phyloP scores from a whole-genome alignment of 2,888 invertebrate species.

The Scaeva pyrastri region DNA sequence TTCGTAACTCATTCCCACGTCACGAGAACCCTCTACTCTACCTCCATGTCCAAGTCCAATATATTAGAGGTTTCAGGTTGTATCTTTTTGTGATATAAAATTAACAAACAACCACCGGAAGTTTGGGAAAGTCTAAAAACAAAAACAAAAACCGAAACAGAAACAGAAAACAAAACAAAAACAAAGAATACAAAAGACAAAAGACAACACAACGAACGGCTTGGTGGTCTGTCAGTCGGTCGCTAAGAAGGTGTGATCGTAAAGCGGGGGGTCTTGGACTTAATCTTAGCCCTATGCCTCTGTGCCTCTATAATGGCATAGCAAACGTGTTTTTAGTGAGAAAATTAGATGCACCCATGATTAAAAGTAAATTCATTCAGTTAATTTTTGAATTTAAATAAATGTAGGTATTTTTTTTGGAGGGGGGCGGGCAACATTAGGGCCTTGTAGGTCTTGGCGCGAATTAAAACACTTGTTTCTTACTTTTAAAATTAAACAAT shows the following conservation, averaged over 20 bases:
- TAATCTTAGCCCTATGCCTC: no score
- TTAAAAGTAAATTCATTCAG: conserved; percentile 29
- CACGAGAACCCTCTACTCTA: conserved; percentile 17
- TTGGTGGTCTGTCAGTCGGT: background rate
- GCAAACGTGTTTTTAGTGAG: conserved; percentile 37
- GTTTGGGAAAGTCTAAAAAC: conserved; percentile 24
- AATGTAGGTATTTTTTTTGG: conserved; percentile 10
- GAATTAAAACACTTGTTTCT: no score
- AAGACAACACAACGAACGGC: background rate
- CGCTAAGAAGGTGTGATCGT: conserved; percentile 13
- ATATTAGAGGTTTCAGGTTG: background rate
- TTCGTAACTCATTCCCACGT: conserved; percentile 48
- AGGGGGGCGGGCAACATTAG: background rate
- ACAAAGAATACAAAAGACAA: background rate
- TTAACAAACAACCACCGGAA: conserved; percentile 30
- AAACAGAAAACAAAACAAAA: background rate
- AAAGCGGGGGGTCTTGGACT: conserved; percentile 16
- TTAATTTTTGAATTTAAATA: conserved; percentile 43
- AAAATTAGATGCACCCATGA: conserved; percentile 41
- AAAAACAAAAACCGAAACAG: background rate
- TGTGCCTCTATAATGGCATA: background rate
- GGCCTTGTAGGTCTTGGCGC: conserved; percentile 8
- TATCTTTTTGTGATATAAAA: background rate
- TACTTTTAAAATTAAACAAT: no score
- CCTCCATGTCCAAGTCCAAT: no score